Conservation (phyloP, 2,888 invertebrate species). For the Hecatera dysodea region DNA sequence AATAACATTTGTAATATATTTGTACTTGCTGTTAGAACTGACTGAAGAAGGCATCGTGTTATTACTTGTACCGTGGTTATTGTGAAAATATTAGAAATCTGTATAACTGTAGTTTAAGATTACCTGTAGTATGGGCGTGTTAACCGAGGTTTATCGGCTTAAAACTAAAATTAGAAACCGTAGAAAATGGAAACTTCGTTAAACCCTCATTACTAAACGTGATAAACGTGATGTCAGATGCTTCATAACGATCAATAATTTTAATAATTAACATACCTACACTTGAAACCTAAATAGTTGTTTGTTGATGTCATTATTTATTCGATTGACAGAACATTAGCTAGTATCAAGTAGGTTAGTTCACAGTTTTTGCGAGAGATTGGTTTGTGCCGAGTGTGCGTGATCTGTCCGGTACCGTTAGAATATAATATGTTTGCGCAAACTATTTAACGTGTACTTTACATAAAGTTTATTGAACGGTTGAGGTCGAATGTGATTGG, state of each 20-base stretch:
- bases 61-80: constrained; percentile 1
- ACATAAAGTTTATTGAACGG: constrained; percentile 59
- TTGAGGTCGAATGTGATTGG: constrained; percentile 24
- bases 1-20: constrained; percentile 47
- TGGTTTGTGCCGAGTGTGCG: constrained; percentile 17
- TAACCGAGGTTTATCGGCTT: constrained; percentile 11
- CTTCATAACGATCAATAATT: constrained; percentile 21
- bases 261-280: constrained; percentile 30
- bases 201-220: constrained; percentile 8
- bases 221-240: constrained; percentile 3
- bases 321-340: constrained; percentile 36
- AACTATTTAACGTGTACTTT: constrained; percentile 45
- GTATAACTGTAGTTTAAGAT: constrained; percentile 22
- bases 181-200: constrained; percentile 6
- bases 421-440: constrained; percentile 49
- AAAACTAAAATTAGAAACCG: constrained; percentile 5
- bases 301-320: constrained; percentile 44
- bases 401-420: constrained; percentile 52
- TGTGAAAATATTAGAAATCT: constrained; percentile 43
- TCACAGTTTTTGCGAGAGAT: constrained; percentile 29
- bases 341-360: constrained; percentile 57
- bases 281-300: constrained; percentile 27
- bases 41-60: constrained; percentile 19
- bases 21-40: constrained; percentile 42
- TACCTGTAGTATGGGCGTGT: constrained; percentile 11